phyloP scores from a whole-genome alignment of 2,888 invertebrate genomes.

The Caenorhabditis virilis region DNA sequence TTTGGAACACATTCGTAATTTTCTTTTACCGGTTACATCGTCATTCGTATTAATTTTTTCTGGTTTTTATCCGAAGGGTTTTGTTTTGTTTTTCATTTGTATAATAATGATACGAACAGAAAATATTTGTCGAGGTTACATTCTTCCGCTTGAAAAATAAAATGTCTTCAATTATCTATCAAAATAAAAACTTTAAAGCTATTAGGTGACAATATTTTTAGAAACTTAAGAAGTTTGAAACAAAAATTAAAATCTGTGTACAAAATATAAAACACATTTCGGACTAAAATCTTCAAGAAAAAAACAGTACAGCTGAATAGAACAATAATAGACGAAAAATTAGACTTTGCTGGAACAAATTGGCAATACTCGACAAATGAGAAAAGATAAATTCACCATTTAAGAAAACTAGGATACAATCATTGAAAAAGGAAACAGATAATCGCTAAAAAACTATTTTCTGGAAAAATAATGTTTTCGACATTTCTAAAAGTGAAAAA shows the following conservation, averaged over 20 bases:
- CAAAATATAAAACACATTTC: too few species aligned
- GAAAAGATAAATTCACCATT: neutral
- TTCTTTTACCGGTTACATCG: neutral
- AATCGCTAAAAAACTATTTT: neutral
- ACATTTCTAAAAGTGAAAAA: neutral
- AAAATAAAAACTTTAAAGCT: constrained; percentile 17
- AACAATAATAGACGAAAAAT: too few species aligned
- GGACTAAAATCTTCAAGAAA: too few species aligned
- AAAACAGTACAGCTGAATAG: too few species aligned
- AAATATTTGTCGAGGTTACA: neutral
- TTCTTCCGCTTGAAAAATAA: too few species aligned
- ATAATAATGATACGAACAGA: neutral
- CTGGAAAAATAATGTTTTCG: neutral
- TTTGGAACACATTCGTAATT: constrained; percentile 7
- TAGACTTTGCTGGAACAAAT: neutral
- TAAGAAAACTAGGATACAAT: neutral
- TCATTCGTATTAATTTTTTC: too few species aligned
- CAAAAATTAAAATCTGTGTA: too few species aligned
- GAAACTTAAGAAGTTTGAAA: too few species aligned
- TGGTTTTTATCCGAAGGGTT: neutral
- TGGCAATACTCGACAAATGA: constrained; percentile 8
- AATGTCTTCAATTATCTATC: constrained; percentile 7
- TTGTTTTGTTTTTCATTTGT: neutral
- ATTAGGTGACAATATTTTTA: constrained; percentile 15
- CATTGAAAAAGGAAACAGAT: neutral